Percentiles rank a stretch among this genome's conserved stretches.
These are phyloP conservation scores for Metridium senile DNA, from an alignment of 92 coral and sea anemone species.

Conservation along the genomic window DNA sequence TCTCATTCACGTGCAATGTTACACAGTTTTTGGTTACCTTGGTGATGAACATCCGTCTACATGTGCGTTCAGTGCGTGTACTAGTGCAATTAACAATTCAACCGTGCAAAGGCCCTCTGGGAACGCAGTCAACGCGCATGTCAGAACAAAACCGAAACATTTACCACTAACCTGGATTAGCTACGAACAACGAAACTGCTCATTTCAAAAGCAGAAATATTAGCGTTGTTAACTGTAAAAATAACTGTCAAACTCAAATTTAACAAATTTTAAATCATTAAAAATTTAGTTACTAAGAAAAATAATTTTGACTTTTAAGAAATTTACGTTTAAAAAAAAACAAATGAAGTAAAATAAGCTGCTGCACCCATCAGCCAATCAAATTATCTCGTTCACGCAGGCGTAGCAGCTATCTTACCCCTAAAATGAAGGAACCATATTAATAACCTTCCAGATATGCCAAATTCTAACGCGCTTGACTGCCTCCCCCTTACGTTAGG, in stretches of 20 bases:
- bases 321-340: too few species aligned
- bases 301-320: too few species aligned
- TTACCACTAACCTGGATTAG: conserved; percentile 1
- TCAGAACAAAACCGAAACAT: background rate
- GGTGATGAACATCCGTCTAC: conserved; percentile 16
- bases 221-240: conserved; percentile 2
- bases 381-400: conserved; percentile 20
- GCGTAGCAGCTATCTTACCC: conserved; percentile 52
- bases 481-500: conserved; percentile 49
- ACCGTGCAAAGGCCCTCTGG: conserved; percentile 33
- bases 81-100: background rate
- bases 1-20: conserved; percentile 21
- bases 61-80: conserved; percentile 30
- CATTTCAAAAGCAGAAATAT: conserved; percentile 3
- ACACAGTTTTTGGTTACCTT: conserved; percentile 4
- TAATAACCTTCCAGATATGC: conserved; percentile 59
- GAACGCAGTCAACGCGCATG: conserved; percentile 47
- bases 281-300: background rate
- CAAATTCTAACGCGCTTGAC: conserved; percentile 44
- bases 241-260: background rate
- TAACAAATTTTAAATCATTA: background rate
- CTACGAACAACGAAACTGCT: background rate
- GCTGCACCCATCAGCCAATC: conserved; percentile 36
- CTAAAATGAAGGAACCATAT: conserved; percentile 72
- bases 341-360: conserved; percentile 22